A percentile compares a stretch with the other conserved stretches of the same genome.
phyloP scores from a whole-genome alignment of 92 coral and sea anemone species.

The Anthopleura xanthogrammica region DNA sequence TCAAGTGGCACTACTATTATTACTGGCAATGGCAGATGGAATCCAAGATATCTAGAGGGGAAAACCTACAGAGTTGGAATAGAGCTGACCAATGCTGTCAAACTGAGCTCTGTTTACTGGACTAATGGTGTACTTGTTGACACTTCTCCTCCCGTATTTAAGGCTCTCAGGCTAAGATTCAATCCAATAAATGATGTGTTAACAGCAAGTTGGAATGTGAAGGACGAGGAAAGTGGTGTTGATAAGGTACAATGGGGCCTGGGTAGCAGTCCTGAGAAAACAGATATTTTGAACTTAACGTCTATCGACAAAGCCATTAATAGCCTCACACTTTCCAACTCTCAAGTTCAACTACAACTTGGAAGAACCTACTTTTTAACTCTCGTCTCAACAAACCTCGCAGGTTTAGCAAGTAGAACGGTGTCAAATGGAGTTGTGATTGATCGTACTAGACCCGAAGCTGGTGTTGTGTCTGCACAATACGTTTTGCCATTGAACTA shows the following conservation, averaged over 20 bases:
- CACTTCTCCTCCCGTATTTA: slow-evolving; percentile 66
- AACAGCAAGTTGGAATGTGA: slow-evolving; percentile 40
- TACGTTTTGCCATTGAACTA: slow-evolving; percentile 58
- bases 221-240: slow-evolving; percentile 69
- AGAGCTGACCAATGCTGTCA: slow-evolving; percentile 58
- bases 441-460: slow-evolving; percentile 69
- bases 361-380: slow-evolving; percentile 61
- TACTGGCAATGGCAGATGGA: slow-evolving; percentile 59
- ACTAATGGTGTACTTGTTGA: slow-evolving; percentile 70
- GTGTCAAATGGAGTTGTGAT: slow-evolving; percentile 65
- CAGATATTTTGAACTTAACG: slow-evolving; percentile 50
- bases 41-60: slow-evolving; percentile 42
- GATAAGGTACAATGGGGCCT: slow-evolving; percentile 54
- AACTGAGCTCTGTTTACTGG: slow-evolving; percentile 58
- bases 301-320: slow-evolving; percentile 21
- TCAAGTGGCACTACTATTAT: slow-evolving; percentile 50
- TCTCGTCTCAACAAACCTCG: slow-evolving; percentile 48
- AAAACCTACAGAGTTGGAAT: slow-evolving; percentile 56
- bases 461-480: slow-evolving; percentile 58
- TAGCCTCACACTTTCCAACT: slow-evolving; percentile 18
- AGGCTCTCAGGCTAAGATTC: slow-evolving; percentile 33
- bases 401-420: slow-evolving; percentile 48
- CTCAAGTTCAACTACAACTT: slow-evolving; percentile 34
- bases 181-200: slow-evolving; percentile 33
- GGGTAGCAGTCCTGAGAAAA: slow-evolving; percentile 47